Conservation (phyloP, 2,888 invertebrate species). For the Hedychridium roseum region DNA sequence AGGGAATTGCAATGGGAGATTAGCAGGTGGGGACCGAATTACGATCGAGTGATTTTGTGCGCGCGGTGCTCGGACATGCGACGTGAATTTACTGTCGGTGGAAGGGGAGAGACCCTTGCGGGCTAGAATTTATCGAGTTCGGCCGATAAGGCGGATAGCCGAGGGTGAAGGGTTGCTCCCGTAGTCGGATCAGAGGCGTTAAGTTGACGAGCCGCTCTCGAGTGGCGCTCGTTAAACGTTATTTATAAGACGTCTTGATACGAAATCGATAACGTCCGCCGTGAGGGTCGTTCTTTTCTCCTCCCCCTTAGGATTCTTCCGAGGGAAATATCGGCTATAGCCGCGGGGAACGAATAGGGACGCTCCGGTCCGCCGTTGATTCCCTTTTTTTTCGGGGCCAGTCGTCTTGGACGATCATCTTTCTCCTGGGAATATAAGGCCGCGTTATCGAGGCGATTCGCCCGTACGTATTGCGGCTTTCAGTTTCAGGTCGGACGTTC, state of each 20-base stretch:
- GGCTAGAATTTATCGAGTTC: slow-evolving; percentile 17
- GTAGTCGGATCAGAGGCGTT: slow-evolving; percentile 18
- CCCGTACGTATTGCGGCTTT: slow-evolving; percentile 23
- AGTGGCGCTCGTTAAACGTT: slow-evolving; percentile 30
- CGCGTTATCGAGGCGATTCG: slow-evolving; percentile 15
- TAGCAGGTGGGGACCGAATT: too few relatives aligned
- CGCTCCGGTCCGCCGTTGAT: neutral
- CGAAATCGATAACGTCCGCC: slow-evolving; percentile 25
- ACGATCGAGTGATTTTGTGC: too few relatives aligned
- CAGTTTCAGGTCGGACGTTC: slow-evolving; percentile 26
- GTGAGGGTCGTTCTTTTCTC: slow-evolving; percentile 1
- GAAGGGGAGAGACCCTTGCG: slow-evolving; percentile 8
- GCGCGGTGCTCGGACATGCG: too few relatives aligned
- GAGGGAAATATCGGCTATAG: neutral
- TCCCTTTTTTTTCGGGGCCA: too few relatives aligned
- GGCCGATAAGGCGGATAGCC: slow-evolving; percentile 16
- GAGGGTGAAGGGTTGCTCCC: slow-evolving; percentile 13
- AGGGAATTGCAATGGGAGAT: too few relatives aligned
- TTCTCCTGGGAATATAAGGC: slow-evolving; percentile 1
- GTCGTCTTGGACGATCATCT: neutral
- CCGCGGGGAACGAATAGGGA: neutral
- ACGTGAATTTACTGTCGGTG: too few relatives aligned
- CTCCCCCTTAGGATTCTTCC: neutral
- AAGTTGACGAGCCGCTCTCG: slow-evolving; percentile 15
- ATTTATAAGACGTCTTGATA: slow-evolving; percentile 27